Conservation (phyloP, 2,888 invertebrate genomes). For the Plebejus melissa region DNA sequence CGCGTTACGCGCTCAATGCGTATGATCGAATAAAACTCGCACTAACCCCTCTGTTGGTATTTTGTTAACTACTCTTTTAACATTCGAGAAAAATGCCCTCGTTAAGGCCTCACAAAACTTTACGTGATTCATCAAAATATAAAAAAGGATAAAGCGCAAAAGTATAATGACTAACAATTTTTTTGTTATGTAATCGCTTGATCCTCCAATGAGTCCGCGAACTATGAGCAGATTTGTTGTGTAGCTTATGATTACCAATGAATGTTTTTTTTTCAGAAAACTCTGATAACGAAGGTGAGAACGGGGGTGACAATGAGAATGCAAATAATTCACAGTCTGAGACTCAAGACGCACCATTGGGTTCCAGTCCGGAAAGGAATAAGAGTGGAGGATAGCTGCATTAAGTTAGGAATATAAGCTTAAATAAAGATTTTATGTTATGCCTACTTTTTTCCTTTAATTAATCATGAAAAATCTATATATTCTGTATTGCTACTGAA, state of each 20-base stretch:
- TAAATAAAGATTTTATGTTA: conserved; percentile 24
- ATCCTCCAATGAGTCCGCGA: background rate
- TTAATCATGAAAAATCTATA: no score
- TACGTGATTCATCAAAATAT: no score
- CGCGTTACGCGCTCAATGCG: no score
- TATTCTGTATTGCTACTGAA: no score
- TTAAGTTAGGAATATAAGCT: background rate
- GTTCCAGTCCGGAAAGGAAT: conserved; percentile 64
- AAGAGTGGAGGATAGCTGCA: conserved; percentile 53
- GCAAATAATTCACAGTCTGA: conserved; percentile 66
- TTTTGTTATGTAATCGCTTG: background rate
- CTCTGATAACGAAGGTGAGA: conserved; percentile 73
- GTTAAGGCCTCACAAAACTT: no score
- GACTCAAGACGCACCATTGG: conserved; percentile 54
- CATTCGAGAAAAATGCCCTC: no score
- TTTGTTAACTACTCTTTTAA: no score
- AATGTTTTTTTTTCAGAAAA: conserved; percentile 49
- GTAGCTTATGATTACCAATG: background rate
- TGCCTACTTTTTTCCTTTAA: background rate
- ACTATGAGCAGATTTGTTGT: background rate
- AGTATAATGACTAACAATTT: no score
- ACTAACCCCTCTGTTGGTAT: no score
- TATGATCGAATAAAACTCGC: no score
- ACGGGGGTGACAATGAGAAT: conserved; percentile 64
- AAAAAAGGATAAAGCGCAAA: no score